Base-by-base conservation (phyloP, 2,797 vertebrate species). In the Arctocebus calabarensis region DNA sequence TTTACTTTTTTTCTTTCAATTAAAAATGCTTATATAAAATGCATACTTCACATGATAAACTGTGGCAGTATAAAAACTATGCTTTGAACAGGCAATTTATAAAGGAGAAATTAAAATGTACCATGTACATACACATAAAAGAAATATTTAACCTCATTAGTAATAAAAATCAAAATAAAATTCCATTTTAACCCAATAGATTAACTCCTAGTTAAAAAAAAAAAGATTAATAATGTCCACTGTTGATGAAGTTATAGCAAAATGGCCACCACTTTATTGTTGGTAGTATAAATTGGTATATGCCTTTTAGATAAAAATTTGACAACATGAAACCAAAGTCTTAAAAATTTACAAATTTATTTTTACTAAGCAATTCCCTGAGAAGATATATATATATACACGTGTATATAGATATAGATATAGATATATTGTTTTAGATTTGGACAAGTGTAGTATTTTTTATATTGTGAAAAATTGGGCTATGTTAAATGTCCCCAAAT, bases 1-100 rank as follows among this genome's bases (percentile, higher is more conserved):
- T 94, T 40, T 52, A 48, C 12, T 32, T 97, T 90, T 90, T 75
- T 43, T 13, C 68, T 68, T 48, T 32, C n/a, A 43, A 61, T 40
- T 84, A 37, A 59, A 22, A 73, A 66, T 88, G 22, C 52, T 92
- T 81, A 27, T 14, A 43, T 75, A 55, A 79, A 52, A 27, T 37
- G 29, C 37, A 27, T 45, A 34, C 13, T 45, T 40, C 23, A 32
- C 4, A 27, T 10, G 61, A 85, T 17, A 74, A 85, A 62, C 4
- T 70, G 11, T 45, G 61, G 61, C 25, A 37, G n/a, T 34, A 61
- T 68, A 81, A 85, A 94, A 81, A 11, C 83, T 70, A 48, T 64
- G 27, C 68, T 85, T 90, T 92, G 34, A 90, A 82, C 7, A 82
- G 37, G 4, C 10, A 52, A 29, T 22, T 81, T 43, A 75, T 9